phyloP scores from a whole-genome alignment of 1,140 invertebrate species.

The Notospermus geniculatus region DNA sequence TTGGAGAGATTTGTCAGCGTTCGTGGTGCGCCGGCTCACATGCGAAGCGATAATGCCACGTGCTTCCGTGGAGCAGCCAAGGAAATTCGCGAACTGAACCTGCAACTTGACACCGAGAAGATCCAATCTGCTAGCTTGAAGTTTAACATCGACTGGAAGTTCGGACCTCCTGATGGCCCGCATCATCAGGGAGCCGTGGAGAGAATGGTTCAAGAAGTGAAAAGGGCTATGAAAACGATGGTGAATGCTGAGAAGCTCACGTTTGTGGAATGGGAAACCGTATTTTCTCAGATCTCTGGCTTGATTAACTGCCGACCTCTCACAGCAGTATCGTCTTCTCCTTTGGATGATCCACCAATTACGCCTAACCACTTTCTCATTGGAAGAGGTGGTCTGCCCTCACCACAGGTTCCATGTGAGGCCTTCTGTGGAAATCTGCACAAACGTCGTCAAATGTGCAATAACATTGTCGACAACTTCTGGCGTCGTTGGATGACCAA shows the following conservation, averaged over 20 bases:
- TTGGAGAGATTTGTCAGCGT: background rate
- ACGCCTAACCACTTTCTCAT: background rate
- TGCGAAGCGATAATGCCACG: background rate
- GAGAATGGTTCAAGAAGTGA: background rate
- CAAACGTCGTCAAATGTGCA: background rate
- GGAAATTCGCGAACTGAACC: background rate
- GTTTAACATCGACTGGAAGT: background rate
- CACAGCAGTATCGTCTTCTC: background rate
- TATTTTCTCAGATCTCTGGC: background rate
- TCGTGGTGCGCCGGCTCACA: background rate
- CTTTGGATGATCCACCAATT: background rate
- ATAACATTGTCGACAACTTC: background rate
- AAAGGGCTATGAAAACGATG: background rate
- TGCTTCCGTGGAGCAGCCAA: background rate
- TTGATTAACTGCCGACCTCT: background rate
- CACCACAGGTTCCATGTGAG: background rate
- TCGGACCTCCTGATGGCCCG: background rate
- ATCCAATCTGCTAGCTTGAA: background rate
- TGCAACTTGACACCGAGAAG: background rate
- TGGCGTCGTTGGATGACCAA: background rate
- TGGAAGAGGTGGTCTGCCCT: background rate
- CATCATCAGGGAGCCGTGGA: background rate
- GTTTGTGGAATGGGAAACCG: background rate
- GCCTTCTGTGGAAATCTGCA: background rate
- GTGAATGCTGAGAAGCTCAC: background rate